These are phyloP conservation scores for Pollicipes pollicipes DNA, from an alignment of 1,140 invertebrate species.

Conservation along the genomic window DNA sequence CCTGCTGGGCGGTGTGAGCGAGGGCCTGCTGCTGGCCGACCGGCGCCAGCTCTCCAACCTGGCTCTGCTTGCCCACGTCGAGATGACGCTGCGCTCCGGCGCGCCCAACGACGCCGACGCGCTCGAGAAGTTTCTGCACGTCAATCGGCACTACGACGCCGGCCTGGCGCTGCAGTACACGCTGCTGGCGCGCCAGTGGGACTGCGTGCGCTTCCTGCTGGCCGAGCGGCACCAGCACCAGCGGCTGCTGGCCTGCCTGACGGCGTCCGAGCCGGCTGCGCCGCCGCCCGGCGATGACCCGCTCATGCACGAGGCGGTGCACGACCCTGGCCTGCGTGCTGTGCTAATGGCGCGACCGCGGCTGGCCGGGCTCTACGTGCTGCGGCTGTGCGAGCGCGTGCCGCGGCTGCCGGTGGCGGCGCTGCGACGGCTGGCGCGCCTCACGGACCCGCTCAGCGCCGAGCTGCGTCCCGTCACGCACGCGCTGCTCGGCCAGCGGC, in stretches of 20 bases:
- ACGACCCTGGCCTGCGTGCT: not conserved
- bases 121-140: not conserved
- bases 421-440: not conserved
- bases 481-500: not conserved
- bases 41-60: not conserved
- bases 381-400: not conserved
- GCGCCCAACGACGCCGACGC: not conserved
- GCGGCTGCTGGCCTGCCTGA: not conserved
- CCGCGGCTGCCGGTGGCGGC: not conserved
- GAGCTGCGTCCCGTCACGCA: not conserved
- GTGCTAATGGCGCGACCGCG: not conserved
- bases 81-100: slow-evolving; percentile 3
- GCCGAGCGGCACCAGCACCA: not conserved
- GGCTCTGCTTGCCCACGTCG: not conserved
- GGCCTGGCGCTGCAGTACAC: not conserved
- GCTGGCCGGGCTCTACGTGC: not conserved
- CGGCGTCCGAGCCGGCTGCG: not conserved
- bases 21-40: not conserved
- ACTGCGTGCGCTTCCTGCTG: not conserved
- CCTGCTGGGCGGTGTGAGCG: not conserved
- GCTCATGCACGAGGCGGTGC: not conserved
- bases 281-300: not conserved
- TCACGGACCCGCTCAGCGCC: not conserved
- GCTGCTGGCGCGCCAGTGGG: not conserved
- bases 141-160: not conserved